These are phyloP conservation scores for Lissocephala sabroskyi DNA, from an alignment of 2,888 invertebrate species.

Conservation along the genomic window DNA sequence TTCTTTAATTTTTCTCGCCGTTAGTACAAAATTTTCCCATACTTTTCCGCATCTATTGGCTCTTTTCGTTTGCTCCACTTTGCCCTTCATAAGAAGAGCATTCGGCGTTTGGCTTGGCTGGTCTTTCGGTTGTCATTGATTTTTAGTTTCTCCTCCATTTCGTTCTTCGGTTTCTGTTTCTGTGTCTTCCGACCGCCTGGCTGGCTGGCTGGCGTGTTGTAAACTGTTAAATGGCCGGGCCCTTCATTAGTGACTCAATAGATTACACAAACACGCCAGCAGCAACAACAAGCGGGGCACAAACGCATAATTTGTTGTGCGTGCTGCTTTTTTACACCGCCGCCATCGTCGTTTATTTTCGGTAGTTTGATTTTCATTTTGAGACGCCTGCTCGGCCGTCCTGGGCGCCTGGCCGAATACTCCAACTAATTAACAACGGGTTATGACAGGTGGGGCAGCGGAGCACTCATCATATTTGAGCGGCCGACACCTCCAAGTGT, in stretches of 20 bases:
- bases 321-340: constrained; percentile 30
- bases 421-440: constrained; percentile 71
- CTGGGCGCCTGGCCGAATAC: constrained; percentile 68
- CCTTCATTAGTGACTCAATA: constrained; percentile 35
- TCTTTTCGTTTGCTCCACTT: too few species aligned
- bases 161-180: too few species aligned
- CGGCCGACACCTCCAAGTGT: constrained; percentile 7
- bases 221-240: too few species aligned
- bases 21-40: too few species aligned
- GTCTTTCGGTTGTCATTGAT: too few species aligned
- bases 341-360: constrained; percentile 14
- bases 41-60: too few species aligned
- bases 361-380: constrained; percentile 9
- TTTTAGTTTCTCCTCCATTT: too few species aligned
- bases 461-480: constrained; percentile 37
- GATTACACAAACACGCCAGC: constrained; percentile 23
- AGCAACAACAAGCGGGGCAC: neutral
- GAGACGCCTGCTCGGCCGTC: constrained; percentile 23
- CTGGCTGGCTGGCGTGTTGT: too few species aligned
- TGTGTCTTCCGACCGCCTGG: too few species aligned
- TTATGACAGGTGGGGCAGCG: constrained; percentile 63
- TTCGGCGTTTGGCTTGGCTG: too few species aligned
- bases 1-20: too few species aligned
- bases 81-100: too few species aligned
- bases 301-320: constrained; percentile 20